Conservation (phyloP, 2,888 invertebrate genomes). For the Pseudococcus jackbeardsleyi region DNA sequence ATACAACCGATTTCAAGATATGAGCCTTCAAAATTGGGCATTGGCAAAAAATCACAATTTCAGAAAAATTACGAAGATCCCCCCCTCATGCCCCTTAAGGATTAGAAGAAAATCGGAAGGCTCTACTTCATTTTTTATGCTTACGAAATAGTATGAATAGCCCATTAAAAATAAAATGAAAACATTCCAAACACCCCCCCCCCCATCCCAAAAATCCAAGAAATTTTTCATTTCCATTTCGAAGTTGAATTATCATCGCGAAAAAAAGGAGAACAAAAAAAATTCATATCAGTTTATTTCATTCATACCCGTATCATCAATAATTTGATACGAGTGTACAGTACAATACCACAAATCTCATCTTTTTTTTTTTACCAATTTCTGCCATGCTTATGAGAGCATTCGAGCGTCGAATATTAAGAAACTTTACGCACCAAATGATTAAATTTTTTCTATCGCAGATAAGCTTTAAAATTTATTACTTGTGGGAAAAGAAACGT, state of each 20-base stretch:
- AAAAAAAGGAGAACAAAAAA: not conserved
- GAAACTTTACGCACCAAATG: constrained; percentile 40
- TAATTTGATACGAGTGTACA: not conserved
- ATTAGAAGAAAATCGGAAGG: too few species aligned
- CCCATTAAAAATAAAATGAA: too few species aligned
- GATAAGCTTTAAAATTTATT: constrained; percentile 41
- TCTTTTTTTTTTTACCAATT: constrained; percentile 12
- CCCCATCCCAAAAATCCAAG: too few species aligned
- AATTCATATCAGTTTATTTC: not conserved
- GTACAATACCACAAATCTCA: not conserved
- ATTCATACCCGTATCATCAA: not conserved
- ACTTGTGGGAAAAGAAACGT: constrained; percentile 38
- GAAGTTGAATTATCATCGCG: not conserved
- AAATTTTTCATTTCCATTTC: not conserved
- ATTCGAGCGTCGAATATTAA: constrained; percentile 10
- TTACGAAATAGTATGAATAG: too few species aligned
- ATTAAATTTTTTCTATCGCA: constrained; percentile 41
- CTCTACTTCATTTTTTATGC: too few species aligned
- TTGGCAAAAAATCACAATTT: too few species aligned
- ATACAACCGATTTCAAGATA: too few species aligned
- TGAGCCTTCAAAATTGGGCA: too few species aligned
- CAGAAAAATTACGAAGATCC: too few species aligned
- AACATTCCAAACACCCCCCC: too few species aligned
- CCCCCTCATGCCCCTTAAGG: too few species aligned
- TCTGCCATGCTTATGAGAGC: not conserved